Conservation (phyloP, 2,888 invertebrate genomes). For the Nowickia ferox region DNA sequence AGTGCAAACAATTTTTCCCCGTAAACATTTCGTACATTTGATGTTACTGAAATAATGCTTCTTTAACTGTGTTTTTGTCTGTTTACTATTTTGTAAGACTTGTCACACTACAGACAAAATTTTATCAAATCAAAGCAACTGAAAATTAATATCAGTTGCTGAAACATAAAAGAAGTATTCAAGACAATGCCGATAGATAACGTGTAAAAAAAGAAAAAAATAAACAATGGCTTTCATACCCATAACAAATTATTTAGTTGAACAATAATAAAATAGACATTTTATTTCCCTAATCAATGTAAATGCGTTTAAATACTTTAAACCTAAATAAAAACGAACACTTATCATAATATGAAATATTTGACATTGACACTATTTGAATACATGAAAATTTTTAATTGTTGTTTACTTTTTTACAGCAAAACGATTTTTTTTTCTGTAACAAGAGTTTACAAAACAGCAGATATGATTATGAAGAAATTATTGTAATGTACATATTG, state of each 20-base stretch:
- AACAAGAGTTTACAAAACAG: neutral
- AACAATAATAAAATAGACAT: neutral
- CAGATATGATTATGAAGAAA: neutral
- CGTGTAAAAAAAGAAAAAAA: neutral
- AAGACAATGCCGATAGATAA: neutral
- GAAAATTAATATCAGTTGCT: neutral
- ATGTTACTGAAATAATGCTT: neutral
- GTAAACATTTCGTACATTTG: neutral
- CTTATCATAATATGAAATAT: slow-evolving; percentile 20
- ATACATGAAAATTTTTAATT: slow-evolving; percentile 40
- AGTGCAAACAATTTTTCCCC: neutral
- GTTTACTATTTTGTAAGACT: slow-evolving; percentile 16
- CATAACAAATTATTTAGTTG: neutral
- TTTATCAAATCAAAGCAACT: slow-evolving; percentile 13
- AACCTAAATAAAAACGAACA: neutral
- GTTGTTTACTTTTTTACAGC: neutral
- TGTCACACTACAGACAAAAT: neutral
- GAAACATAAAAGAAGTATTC: neutral
- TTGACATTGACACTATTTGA: slow-evolving; percentile 65
- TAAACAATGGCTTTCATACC: slow-evolving; percentile 8
- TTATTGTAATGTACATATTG: no score
- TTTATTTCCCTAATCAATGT: slow-evolving; percentile 21
- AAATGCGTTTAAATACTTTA: neutral
- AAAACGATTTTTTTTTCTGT: neutral
- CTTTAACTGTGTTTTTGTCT: neutral